Evolutionary conservation across 2,888 invertebrate species (phyloP), one percentile per base, ranked within the genome.

Genomic region (Herminia tarsipennalis): DNA sequence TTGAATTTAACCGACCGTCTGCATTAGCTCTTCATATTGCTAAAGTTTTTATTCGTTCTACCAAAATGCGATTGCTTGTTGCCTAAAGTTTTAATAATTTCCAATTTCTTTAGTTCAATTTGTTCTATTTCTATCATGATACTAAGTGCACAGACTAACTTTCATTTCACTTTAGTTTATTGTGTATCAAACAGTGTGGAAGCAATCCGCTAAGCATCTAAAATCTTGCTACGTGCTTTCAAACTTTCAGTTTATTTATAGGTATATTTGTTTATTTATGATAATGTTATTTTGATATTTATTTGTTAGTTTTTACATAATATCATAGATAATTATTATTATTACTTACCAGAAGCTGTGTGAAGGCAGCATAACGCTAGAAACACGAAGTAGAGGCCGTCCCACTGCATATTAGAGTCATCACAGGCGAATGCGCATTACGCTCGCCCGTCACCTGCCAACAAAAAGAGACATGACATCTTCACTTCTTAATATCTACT

Each of bases 391-490:
- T 88, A 87, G 77, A 89, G 72, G 69, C 85, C 78, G 79, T 84
- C 77, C 85, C 89, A 81, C 88, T 81, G 88, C 90, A 89, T 91
- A 88, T 85, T 89, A 88, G 74, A 83, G 77, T 86, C 90, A 91
- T 90, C 86, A 88, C 89, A 84, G 74, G 72, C 79, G 83, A 66
- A 61, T 77, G 77, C 78, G 79, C 83, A 84, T 84, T 58, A 77
- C 73, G 72, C 80, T 79, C 76, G 79, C 79, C 80, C 69, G 56
- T 81, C 73, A 86, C 85, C 87, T 88, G 74, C 1, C 10, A 44
- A 53, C 18, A 54, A 46, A 42, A 55, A 24, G 50, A 35, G 45
- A 39, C 38, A 12, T 20, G 0, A 18, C n/a, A n/a, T n/a, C n/a
- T n/a, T n/a, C n/a, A n/a, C n/a, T n/a, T n/a, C n/a, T n/a, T n/a